Conservation (phyloP, 2,113 vertebrate genomes). For the Proterorhinus semilunaris region DNA sequence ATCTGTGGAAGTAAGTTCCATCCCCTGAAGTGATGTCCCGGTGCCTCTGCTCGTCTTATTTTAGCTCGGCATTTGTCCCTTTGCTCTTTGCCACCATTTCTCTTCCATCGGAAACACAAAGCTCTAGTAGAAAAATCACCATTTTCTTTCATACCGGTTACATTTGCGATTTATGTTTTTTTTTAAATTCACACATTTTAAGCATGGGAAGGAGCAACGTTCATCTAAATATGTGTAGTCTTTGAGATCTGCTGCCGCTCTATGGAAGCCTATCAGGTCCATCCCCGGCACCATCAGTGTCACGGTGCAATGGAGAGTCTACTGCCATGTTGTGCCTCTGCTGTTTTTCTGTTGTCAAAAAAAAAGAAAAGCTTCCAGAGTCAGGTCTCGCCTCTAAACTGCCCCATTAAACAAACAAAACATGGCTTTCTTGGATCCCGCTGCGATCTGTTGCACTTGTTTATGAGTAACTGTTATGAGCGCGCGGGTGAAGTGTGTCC, state of each 20-base stretch:
- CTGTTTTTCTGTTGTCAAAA: not conserved
- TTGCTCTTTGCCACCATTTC: not conserved
- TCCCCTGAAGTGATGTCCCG: not conserved
- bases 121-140: not conserved
- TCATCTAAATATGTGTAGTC: too few relatives aligned
- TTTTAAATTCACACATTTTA: too few relatives aligned
- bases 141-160: too few relatives aligned
- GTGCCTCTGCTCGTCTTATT: not conserved
- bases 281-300: not conserved
- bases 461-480: conserved; percentile 15
- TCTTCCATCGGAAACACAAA: not conserved
- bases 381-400: not conserved
- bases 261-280: not conserved
- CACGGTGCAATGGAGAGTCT: not conserved
- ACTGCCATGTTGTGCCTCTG: not conserved
- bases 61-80: not conserved
- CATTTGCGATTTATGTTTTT: too few relatives aligned
- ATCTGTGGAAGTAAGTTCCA: conserved; percentile 1
- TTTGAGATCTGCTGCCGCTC: too few relatives aligned
- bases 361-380: not conserved
- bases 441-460: not conserved
- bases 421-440: conserved; percentile 10
- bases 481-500: conserved; percentile 15
- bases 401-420: not conserved
- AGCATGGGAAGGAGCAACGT: too few relatives aligned